phyloP scores from a whole-genome alignment of 92 coral and sea anemone genomes.

The Epizoanthus stellaris region DNA sequence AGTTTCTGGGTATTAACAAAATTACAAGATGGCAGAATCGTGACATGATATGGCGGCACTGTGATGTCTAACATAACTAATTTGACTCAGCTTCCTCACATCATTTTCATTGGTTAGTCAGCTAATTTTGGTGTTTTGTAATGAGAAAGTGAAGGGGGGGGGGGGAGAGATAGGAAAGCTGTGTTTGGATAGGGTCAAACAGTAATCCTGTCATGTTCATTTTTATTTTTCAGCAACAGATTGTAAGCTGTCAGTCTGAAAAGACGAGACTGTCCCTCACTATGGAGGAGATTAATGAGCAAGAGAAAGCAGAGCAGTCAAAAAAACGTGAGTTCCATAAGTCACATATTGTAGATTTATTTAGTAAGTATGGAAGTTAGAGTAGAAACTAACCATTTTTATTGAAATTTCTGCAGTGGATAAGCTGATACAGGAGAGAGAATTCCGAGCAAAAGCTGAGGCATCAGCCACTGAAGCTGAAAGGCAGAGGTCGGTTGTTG shows the following conservation, averaged over 20 bases:
- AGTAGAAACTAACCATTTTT: neutral
- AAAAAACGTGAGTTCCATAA: slow-evolving; percentile 73
- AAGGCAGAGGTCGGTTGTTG: slow-evolving; percentile 87
- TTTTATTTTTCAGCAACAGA: slow-evolving; percentile 77
- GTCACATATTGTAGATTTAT: neutral
- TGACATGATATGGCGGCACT: neutral
- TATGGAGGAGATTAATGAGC: slow-evolving; percentile 90
- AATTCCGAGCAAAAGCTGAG: slow-evolving; percentile 79
- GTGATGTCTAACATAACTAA: neutral
- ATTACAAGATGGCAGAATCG: no score
- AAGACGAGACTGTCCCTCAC: slow-evolving; percentile 93
- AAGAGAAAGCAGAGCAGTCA: slow-evolving; percentile 90
- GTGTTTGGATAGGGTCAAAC: neutral
- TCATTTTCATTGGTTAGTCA: neutral
- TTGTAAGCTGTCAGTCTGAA: slow-evolving; percentile 91
- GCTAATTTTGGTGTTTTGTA: no score
- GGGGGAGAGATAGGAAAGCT: neutral
- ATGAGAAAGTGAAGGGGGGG: neutral
- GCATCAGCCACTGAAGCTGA: slow-evolving; percentile 95
- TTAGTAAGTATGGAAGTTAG: neutral
- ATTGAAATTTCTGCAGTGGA: slow-evolving; percentile 60
- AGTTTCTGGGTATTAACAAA: no score
- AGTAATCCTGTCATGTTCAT: neutral
- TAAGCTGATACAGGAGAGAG: slow-evolving; percentile 86
- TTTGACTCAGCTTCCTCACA: neutral